Base-by-base conservation (phyloP, 2,113 vertebrate species). In the Melanerpes aurifrons region DNA sequence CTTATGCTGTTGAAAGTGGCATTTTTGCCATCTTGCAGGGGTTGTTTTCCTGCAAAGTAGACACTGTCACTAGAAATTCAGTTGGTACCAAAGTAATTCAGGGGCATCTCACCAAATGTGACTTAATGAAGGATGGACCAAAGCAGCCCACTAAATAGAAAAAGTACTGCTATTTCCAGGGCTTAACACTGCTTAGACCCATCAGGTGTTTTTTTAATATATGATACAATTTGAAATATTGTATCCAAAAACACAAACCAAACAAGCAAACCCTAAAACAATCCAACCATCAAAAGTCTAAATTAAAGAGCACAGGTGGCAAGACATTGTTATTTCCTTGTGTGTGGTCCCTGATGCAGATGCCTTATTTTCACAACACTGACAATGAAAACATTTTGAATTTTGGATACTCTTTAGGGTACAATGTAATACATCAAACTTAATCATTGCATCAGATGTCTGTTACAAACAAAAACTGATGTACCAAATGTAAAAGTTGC, bases 301-400 rank as follows among this genome's bases (percentile, higher is more conserved):
- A n/a, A 85, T 75, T 87, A 70, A 92, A 83, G n/a, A 87, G 26
- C 66, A 47, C 79, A 92, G 85, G 85, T 91, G 72, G 61, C 31
- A 86, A 87, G 58, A 87, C 81, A 35, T 50, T 68, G 28, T 54
- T 91, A 48, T 68, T 28, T 68, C 54, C 16, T 83, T 66, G 48
- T 92, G 62, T 92, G 62, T 78, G 87, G 68, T 80, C 91, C 53
- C 57, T 87, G 71, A 54, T 63, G 45, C 31, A 71, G 79, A 58
- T 29, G 25, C 37, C 26, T 82, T 92, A 73, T 92, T 94, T 92
- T 78, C 82, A 81, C 45, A 92, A 83, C 71, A 75, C 28, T 83
- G 79, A 43, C 64, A 82, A 91, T 62, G 72, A 93, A 86, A 86
- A 25, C 37, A 8, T 77, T 81, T 89, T 93, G 89, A 35, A 26